Evolutionary conservation across 92 coral and sea anemone species (phyloP).

Genomic region (Muricea muricata): DNA sequence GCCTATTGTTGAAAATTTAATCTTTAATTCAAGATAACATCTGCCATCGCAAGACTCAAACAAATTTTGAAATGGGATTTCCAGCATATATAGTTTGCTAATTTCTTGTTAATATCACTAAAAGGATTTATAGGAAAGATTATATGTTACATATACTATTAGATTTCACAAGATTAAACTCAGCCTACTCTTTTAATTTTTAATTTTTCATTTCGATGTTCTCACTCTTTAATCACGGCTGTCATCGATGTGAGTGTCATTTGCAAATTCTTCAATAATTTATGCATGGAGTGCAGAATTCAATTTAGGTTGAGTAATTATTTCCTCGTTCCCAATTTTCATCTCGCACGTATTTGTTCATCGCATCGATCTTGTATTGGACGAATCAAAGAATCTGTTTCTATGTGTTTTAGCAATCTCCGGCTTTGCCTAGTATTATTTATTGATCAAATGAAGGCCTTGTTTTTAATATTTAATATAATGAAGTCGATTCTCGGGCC

Average conservation of each 20-base stretch:
- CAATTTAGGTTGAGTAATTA: slow-evolving; percentile 21
- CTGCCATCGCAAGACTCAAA: not conserved
- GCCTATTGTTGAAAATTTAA: not conserved
- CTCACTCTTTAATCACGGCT: slow-evolving; percentile 9
- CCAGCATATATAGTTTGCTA: not conserved
- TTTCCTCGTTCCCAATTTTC: slow-evolving; percentile 14
- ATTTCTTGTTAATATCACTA: not conserved
- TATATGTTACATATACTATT: not conserved
- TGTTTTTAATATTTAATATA: slow-evolving; percentile 41
- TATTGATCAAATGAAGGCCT: slow-evolving; percentile 7
- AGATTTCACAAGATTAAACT: not conserved
- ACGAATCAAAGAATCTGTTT: not conserved
- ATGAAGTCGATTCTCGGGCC: slow-evolving; percentile 9
- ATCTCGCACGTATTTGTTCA: not conserved
- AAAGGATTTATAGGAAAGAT: not conserved
- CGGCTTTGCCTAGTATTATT: not conserved
- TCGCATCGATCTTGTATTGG: not conserved
- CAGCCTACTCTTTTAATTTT: not conserved
- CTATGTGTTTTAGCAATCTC: not conserved
- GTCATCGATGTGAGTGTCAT: not conserved
- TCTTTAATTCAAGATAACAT: not conserved
- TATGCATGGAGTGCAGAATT: slow-evolving; percentile 1
- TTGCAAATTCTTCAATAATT: slow-evolving; percentile 26
- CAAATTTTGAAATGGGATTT: not conserved
- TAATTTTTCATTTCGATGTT: slow-evolving; percentile 10